A percentile compares a stretch with the other conserved stretches of the same genome.
phyloP scores from a whole-genome alignment of 2,113 vertebrate genomes.

The Trichechus manatus region DNA sequence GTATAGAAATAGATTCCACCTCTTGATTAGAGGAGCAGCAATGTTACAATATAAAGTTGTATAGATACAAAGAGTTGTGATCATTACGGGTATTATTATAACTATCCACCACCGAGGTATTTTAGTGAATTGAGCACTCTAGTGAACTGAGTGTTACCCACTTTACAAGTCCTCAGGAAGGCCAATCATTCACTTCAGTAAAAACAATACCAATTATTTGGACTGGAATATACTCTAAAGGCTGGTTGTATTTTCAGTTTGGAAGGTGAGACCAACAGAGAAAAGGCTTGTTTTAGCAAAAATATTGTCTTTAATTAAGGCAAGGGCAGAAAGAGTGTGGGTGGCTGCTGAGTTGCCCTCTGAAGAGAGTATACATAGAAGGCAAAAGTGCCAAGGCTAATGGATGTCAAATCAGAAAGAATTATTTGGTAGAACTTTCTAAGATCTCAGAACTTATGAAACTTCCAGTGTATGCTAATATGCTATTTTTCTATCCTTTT shows the following conservation, averaged over 20 bases:
- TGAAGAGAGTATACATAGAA: neutral
- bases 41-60: neutral
- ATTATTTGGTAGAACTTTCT: neutral
- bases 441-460: neutral
- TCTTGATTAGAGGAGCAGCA: neutral
- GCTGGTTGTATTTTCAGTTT: neutral
- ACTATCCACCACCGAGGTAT: neutral
- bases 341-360: neutral
- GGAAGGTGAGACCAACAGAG: neutral
- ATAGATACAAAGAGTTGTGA: neutral
- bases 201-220: neutral
- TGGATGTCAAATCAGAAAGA: neutral
- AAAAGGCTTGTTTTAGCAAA: slow-evolving; percentile 5
- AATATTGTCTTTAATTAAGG: neutral
- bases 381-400: neutral
- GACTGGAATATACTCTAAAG: neutral
- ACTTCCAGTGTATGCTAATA: neutral
- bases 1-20: neutral
- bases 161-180: neutral
- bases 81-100: neutral
- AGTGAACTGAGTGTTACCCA: neutral
- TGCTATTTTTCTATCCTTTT: neutral
- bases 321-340: slow-evolving; percentile 30
- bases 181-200: neutral
- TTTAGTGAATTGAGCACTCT: neutral